Evolutionary conservation across 2,888 invertebrate species (phyloP), one percentile per base, ranked within the genome.

Genomic region (Lepeophtheirus nordmannii): DNA sequence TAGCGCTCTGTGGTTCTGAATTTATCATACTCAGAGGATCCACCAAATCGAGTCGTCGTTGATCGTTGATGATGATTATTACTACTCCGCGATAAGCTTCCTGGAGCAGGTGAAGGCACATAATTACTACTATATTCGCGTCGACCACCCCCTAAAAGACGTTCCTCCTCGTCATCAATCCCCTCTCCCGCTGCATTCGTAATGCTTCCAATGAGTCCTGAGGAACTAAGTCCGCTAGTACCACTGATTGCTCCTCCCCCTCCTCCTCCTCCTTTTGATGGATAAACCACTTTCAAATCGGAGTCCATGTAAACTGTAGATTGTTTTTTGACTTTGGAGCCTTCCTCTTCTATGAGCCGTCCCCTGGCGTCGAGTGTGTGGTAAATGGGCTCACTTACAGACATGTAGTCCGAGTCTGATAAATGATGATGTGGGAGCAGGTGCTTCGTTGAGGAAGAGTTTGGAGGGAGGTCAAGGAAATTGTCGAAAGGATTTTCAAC

Each of bases 341-440:
- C 2, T 30, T 7, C 30, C 30, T 30, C 30, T 30, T 30, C 30
- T 5, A 30, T 30, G 30, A 30, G 30, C 7, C 30, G 30, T 7
- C 30, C 30, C 30, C 30, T 30, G 30, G 57, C 22, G 22, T 57
- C 62, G n/a, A 62, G 40, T 20, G 22, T 62, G 20, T 62, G 62
- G 30, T 62, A 62, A 30, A 62, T 62, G 62, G 62, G 62, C 62
- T 62, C 62, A 11, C 22, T 23, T 20, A 57, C 57, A 14, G 57
- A 57, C n/a, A 39, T 17, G 17, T 39, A 17, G 14, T 17, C 40
- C n/a, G 23, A 20, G 17, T 20, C 22, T 12, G 23, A 30, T 40
- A 40, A 46, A 17, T 39, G 62, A n/a, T 8, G 7, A 30, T 30
- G 30, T 30, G 30, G 30, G 7, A 30, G 30, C 2, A 30, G 30